Evolutionary conservation across 2,888 invertebrate species (phyloP), one percentile per base, ranked within the genome.

Genomic region (Lepidonotus clava): DNA sequence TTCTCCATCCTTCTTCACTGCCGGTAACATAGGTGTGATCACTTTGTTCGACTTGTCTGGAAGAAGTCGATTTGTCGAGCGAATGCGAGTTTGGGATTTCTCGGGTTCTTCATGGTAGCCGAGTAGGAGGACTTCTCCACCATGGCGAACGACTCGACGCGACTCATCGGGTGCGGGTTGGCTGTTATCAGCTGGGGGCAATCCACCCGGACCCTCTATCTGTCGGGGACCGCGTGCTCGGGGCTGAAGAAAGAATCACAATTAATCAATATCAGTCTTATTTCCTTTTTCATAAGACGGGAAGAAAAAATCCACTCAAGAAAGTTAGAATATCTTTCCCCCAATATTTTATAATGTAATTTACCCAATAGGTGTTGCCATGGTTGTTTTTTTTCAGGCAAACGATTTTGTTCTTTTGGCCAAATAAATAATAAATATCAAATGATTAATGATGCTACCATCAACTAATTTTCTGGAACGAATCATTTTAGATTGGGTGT

Each of bases 61-160:
- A 11, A 92, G 89, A 32, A 93, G 91, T 80, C 91, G 92, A 38
- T 90, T 90, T 0, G 90, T 90, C 21, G 92, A 89, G 0, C 91
- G 90, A 24, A 93, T 91, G 36, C 90, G 88, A 5, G 91, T 88
- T 28, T 89, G 88, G 11, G 91, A 88, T 86, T 91, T 88, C 41
- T 93, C 92, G 21, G 93, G 93, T 5, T 93, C 92, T 89, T 93
- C 93, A 89, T 94, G 93, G 85, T 93, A 92, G 71, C 93, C 93
- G 85, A 92, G 87, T 87, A 92, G 85, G 0, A 92, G 88, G 24
- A 92, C 89, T 38, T 88, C 87, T 32, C 89, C 89, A 28, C 89
- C 90, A 46, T 90, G 87, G 4, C 90, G 83, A n/a, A 91, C 88
- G 66, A 91, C 89, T 77, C 89, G 91, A 1, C 76, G 53, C 11